Conservation (phyloP, 2,797 vertebrate genomes). For the Tauraco hartlaubi region DNA sequence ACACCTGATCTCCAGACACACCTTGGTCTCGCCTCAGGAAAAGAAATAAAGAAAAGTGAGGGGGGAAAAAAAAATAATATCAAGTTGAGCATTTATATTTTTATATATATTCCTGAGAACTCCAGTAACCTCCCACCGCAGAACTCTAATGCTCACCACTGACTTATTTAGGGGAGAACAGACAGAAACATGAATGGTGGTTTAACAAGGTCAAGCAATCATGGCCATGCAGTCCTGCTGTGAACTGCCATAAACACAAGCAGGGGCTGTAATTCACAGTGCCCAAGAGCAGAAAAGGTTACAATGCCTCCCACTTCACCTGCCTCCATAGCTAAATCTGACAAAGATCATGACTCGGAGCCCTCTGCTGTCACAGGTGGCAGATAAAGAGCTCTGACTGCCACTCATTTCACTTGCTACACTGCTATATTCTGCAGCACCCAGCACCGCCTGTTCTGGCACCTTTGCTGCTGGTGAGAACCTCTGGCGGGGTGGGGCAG, state of each 20-base stretch:
- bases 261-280: not conserved
- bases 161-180: not conserved
- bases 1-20: constrained; percentile 91
- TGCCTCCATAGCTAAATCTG: not conserved
- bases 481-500: not conserved
- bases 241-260: not conserved
- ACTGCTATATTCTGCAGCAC: not conserved
- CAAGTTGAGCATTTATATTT: not conserved
- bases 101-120: not conserved
- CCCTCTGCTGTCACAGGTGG: not conserved
- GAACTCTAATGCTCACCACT: not conserved
- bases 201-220: not conserved
- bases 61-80: not conserved
- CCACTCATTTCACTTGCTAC: not conserved
- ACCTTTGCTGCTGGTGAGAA: not conserved
- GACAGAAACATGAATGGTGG: not conserved
- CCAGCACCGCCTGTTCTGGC: not conserved
- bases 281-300: not conserved
- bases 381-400: not conserved
- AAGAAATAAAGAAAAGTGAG: not conserved
- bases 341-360: not conserved
- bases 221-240: not conserved
- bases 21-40: constrained; percentile 88
- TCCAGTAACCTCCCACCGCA: not conserved
- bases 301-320: not conserved